Conservation (phyloP, 2,888 invertebrate genomes). For the Amiota minor region DNA sequence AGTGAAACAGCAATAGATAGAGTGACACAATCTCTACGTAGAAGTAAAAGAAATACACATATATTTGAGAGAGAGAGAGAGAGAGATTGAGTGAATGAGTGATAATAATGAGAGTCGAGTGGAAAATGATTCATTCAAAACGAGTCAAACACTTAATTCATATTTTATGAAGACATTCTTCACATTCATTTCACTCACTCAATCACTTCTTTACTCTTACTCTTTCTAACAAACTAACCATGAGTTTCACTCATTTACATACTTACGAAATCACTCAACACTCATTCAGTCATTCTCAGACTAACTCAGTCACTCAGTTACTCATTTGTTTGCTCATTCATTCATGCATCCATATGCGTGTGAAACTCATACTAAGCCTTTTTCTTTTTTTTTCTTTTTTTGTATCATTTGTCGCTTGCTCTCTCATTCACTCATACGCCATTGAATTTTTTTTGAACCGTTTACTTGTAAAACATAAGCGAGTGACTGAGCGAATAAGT, state of each 20-base stretch:
- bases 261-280: too few species aligned
- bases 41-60: slow-evolving; percentile 23
- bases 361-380: background rate
- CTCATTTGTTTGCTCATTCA: slow-evolving; percentile 1
- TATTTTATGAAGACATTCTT: too few species aligned
- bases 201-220: too few species aligned
- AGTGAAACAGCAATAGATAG: background rate
- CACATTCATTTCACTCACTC: too few species aligned
- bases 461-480: too few species aligned
- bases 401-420: too few species aligned
- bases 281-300: background rate
- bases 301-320: background rate
- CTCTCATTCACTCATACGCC: slow-evolving; percentile 61
- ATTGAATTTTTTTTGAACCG: slow-evolving; percentile 54
- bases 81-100: slow-evolving; percentile 41
- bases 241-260: background rate
- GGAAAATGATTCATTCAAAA: too few species aligned
- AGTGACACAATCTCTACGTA: background rate
- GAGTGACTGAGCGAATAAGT: background rate
- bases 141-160: too few species aligned
- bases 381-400: too few species aligned
- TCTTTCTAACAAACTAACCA: too few species aligned
- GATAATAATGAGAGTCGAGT: background rate
- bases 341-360: background rate
- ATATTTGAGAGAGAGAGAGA: slow-evolving; percentile 50